Base-by-base conservation (phyloP, 30 jellyfish, hydroid and myxozoan genomes). In the Hydractinia symbiolongicarpus region DNA sequence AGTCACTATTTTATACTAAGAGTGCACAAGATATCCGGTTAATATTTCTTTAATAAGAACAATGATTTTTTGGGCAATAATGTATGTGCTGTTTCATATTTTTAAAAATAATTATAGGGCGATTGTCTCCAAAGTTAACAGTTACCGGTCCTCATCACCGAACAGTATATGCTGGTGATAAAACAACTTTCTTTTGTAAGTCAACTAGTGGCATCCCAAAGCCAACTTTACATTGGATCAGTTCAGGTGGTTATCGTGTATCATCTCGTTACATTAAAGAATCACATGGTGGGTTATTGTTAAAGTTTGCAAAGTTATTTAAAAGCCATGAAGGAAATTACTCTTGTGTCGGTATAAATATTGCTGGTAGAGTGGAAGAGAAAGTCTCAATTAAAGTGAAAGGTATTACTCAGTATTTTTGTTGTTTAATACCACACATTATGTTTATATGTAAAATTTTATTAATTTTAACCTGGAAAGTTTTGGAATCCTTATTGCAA, bases 121-220 rank as follows among this genome's bases (percentile, higher is more conserved):
- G 85, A 4, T 55, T 74, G 19, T 72, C 60, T 21, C 96, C 96
- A 49, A 76, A 82, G 21, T 49, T 88, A 15, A 61, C 44, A 4
- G 72, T 83, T n/a, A 66, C 61, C 5, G 86, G 85, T 7, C 9
- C 15, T 5, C 53, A 72, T 61, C 55, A 74, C 15, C 7, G 74
- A 54, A 81, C 77, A 6, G 76, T 54, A 44, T 69, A 61, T 21
- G 78, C 79, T 68, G 97, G 97, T 5, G 84, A 77, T 55, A 67
- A 68, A 20, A 88, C 79, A 8, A 86, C 77, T 21, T 90, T 90
- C 53, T 49, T 86, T 50, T 90, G 97, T 67, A 13, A 17, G 20
- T 55, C 81, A 66, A 67, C 86, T 16, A 86, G 60, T 19, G 97
- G 97, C 4, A 80, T 79, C 54, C 97, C 97, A 16, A 58, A 60